Evolutionary conservation across 1,140 invertebrate species (phyloP), one percentile per base, ranked within the genome.

Genomic region (Dryas iulia): DNA sequence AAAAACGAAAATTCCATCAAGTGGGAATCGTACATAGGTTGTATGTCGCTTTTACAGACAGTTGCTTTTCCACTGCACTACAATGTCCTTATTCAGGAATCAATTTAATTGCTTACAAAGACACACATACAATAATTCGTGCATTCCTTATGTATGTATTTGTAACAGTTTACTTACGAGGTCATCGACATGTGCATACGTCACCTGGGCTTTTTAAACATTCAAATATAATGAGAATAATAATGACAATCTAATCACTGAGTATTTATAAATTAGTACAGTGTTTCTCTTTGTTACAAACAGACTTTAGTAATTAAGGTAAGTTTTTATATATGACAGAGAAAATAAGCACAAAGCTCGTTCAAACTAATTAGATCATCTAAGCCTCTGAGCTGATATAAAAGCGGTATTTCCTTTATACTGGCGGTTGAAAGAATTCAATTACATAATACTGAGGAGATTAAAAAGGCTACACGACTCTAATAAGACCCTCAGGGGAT

Each of bases 401-500:
- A 83, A 86, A 81, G 79, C 78, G 78, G 76, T 62, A 78, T 81
- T 84, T 77, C 76, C 79, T 84, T 83, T 83, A 83, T 82, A 79
- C 71, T 74, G 66, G 73, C 66, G 78, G 78, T 81, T 79, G 79
- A 83, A 86, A 82, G 80, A 84, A 81, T 84, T 80, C 80, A 83
- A 82, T 86, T 84, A 83, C 77, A 84, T 86, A 84, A 79, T 60
- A 72, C 77, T 86, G 78, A 79, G 74, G 64, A 83, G 81, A 83
- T 85, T 85, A 83, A 86, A 82, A 86, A 77, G 77, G 80, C 80
- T 81, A 80, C 66, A 69, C 35, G 66, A 31, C 24, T 56, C 66
- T 39, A 80, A 76, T 77, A 78, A 80, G 79, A 77, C 79, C 77
- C 80, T 81, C 77, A 75, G 78, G 79, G 59, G 71, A 77, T 79